Percentiles rank a stretch among this genome's conserved stretches.
Conservation (phyloP, 2,113 vertebrate species). For the Aegypius monachus region DNA sequence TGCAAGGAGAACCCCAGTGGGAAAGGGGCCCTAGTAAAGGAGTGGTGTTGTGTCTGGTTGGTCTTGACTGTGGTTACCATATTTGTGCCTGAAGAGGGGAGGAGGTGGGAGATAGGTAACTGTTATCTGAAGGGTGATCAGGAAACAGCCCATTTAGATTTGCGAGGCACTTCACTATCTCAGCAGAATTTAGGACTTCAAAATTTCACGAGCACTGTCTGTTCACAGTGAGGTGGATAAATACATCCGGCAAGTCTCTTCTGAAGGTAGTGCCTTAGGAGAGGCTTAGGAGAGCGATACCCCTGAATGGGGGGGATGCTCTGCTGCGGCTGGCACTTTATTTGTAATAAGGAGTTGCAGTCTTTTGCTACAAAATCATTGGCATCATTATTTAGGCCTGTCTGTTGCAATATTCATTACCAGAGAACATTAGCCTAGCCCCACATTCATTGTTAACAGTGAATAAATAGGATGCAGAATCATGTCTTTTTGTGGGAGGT, state of each 20-base stretch:
- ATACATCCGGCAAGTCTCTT: not conserved
- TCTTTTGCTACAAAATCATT: not conserved
- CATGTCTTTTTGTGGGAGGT: not conserved
- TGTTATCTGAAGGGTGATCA: too few species aligned
- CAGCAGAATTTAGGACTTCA: not conserved
- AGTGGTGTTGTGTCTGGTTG: not conserved
- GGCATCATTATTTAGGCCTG: not conserved
- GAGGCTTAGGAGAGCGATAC: not conserved
- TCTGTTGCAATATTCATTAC: not conserved
- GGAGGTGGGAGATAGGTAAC: not conserved
- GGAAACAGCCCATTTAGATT: not conserved
- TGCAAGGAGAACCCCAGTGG: not conserved
- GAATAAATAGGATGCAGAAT: not conserved
- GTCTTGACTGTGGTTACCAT: not conserved
- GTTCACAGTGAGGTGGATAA: too few species aligned
- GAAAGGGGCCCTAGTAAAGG: too few species aligned
- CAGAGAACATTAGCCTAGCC: not conserved
- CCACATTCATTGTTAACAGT: not conserved
- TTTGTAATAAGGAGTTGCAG: not conserved
- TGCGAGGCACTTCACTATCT: rapidly evolving
- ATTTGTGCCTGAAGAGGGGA: not conserved
- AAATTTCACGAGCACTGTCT: not conserved
- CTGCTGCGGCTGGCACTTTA: not conserved
- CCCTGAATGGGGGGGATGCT: not conserved
- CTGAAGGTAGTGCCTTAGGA: not conserved